Percentiles rank a stretch among this genome's conserved stretches.
Evolutionary conservation across 2,888 invertebrate genomes (phyloP).

Genomic region (Cephus nigrinus): DNA sequence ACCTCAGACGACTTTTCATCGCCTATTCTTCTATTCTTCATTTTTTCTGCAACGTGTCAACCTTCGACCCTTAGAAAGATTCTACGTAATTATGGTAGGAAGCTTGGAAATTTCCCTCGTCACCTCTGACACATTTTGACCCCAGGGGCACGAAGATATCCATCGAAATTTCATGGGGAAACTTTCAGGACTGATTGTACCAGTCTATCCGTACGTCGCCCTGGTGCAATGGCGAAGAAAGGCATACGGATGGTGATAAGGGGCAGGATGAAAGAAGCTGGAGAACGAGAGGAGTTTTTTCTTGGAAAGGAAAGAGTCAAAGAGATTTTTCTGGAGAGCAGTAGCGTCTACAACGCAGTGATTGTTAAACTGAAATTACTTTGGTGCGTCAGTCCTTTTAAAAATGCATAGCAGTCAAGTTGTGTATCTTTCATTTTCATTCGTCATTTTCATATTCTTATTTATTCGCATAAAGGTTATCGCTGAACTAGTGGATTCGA

Average conservation of each 20-base stretch:
- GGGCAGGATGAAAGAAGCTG: constrained; percentile 49
- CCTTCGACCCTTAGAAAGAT: neutral
- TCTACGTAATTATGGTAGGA: neutral
- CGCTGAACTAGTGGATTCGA: neutral
- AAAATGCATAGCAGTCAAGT: neutral
- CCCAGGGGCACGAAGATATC: neutral
- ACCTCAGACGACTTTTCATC: neutral
- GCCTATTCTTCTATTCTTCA: neutral
- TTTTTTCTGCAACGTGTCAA: neutral
- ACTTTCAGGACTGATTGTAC: neutral
- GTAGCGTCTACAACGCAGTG: neutral
- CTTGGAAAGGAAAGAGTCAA: constrained; percentile 22
- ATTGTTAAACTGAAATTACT: neutral
- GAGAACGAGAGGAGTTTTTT: constrained; percentile 20
- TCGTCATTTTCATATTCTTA: neutral
- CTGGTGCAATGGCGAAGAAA: neutral
- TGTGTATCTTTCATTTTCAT: too few relatives aligned
- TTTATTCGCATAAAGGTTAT: neutral
- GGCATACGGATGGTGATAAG: constrained; percentile 32
- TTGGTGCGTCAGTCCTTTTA: neutral
- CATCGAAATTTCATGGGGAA: neutral
- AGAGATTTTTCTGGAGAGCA: constrained; percentile 5
- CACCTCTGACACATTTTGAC: neutral
- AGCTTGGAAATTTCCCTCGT: neutral
- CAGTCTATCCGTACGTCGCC: neutral